Percentiles rank a stretch among this genome's conserved stretches.
phyloP scores from a whole-genome alignment of 2,888 invertebrate species.

The Acleris cristana region DNA sequence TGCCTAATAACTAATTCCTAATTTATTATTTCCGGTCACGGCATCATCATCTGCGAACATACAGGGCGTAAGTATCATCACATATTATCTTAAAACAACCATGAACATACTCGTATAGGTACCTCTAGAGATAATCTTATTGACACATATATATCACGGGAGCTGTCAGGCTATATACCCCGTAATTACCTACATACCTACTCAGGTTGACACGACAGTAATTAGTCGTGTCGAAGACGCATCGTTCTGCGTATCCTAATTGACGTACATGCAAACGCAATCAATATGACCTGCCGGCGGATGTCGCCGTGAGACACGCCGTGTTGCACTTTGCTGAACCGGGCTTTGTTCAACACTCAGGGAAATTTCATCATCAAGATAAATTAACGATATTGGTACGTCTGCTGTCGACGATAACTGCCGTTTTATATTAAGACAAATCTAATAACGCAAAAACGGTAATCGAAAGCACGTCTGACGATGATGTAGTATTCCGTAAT shows the following conservation, averaged over 20 bases:
- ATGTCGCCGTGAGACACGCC: slow-evolving; percentile 62
- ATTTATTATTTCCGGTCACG: slow-evolving; percentile 37
- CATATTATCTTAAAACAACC: background rate
- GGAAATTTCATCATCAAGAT: slow-evolving; percentile 4
- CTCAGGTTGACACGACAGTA: slow-evolving; percentile 70
- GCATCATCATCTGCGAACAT: slow-evolving; percentile 32
- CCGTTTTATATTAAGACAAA: too few relatives aligned
- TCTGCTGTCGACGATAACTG: too few relatives aligned
- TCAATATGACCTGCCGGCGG: slow-evolving; percentile 75
- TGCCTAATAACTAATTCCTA: slow-evolving; percentile 37
- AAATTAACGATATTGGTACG: background rate
- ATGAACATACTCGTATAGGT: slow-evolving; percentile 9
- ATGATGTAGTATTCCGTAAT: too few relatives aligned
- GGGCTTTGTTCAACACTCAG: slow-evolving; percentile 30
- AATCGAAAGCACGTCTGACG: too few relatives aligned
- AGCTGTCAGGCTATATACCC: slow-evolving; percentile 60
- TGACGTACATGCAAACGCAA: slow-evolving; percentile 82
- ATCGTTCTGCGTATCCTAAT: slow-evolving; percentile 78
- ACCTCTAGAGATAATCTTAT: slow-evolving; percentile 37
- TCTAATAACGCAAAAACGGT: too few relatives aligned
- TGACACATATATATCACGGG: slow-evolving; percentile 61
- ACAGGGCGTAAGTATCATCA: slow-evolving; percentile 61
- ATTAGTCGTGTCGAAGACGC: slow-evolving; percentile 78
- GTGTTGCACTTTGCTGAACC: slow-evolving; percentile 43
- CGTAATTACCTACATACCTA: slow-evolving; percentile 57